phyloP scores from a whole-genome alignment of 2,113 vertebrate species.

The Grallaria varia region DNA sequence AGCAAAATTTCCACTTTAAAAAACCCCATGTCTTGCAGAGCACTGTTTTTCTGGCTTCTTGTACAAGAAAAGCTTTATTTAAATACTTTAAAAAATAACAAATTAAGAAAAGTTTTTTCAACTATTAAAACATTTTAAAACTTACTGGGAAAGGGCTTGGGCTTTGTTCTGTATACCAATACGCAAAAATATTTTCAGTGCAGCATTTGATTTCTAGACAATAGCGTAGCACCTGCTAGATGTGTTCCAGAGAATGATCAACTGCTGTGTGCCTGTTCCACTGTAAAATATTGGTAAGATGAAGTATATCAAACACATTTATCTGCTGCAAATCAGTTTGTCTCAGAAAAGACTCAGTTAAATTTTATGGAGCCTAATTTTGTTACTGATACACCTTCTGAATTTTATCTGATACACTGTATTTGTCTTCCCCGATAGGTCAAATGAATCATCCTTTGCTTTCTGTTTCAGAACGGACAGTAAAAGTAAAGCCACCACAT shows the following conservation, averaged over 20 bases:
- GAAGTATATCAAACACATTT: slow-evolving; percentile 56
- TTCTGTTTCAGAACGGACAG: slow-evolving; percentile 42
- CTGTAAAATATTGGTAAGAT: slow-evolving; percentile 35
- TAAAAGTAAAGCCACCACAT: slow-evolving; percentile 68
- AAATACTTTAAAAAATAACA: background rate
- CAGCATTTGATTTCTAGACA: slow-evolving; percentile 21
- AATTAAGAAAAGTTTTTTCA: background rate
- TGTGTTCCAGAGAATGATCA: background rate
- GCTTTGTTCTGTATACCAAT: background rate
- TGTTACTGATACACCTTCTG: slow-evolving; percentile 56
- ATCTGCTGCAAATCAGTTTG: slow-evolving; percentile 60
- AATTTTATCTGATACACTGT: slow-evolving; percentile 64
- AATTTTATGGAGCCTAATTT: slow-evolving; percentile 70
- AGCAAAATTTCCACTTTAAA: background rate
- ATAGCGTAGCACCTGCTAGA: background rate
- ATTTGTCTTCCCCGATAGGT: slow-evolving; percentile 57
- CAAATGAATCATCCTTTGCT: slow-evolving; percentile 63
- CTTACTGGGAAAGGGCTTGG: background rate
- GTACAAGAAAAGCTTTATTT: background rate
- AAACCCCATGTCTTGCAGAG: background rate
- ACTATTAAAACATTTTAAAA: background rate
- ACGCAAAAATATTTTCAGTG: background rate
- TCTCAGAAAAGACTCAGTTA: slow-evolving; percentile 61
- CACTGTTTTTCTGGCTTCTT: background rate
- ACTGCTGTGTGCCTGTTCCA: background rate